A percentile compares a stretch with the other conserved stretches of the same genome.
phyloP scores from a whole-genome alignment of 2,888 invertebrate genomes.

The Pristionchus arcanus region DNA sequence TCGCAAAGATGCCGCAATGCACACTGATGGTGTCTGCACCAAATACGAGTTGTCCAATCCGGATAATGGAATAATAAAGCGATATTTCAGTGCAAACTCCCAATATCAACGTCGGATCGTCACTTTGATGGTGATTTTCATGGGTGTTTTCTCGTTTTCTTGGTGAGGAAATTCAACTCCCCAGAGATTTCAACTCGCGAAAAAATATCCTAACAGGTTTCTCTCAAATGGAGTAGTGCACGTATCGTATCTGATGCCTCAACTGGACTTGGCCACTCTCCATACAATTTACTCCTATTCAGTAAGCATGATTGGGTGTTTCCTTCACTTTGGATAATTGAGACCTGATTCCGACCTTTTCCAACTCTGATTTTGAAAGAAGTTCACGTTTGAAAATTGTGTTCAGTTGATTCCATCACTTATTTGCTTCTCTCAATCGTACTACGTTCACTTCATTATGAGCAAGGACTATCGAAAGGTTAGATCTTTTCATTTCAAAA shows the following conservation, averaged over 20 bases:
- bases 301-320: background rate
- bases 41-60: background rate
- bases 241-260: background rate
- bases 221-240: background rate
- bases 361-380: background rate
- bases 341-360: background rate
- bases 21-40: background rate
- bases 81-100: conserved; percentile 9
- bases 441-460: conserved; percentile 10
- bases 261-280: background rate
- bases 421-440: background rate
- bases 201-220: background rate
- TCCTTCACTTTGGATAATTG: background rate
- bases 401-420: background rate
- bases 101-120: conserved; percentile 19
- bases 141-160: conserved; percentile 7
- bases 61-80: background rate
- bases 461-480: conserved; percentile 19
- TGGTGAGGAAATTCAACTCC: background rate
- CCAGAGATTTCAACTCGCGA: too few relatives aligned
- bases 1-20: background rate
- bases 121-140: background rate
- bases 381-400: background rate
- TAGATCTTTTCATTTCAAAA: background rate
- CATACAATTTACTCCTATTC: conserved; percentile 3